Evolutionary conservation across 2,888 invertebrate genomes (phyloP), one percentile per base, ranked within the genome.

Genomic region (Baccha elongata): DNA sequence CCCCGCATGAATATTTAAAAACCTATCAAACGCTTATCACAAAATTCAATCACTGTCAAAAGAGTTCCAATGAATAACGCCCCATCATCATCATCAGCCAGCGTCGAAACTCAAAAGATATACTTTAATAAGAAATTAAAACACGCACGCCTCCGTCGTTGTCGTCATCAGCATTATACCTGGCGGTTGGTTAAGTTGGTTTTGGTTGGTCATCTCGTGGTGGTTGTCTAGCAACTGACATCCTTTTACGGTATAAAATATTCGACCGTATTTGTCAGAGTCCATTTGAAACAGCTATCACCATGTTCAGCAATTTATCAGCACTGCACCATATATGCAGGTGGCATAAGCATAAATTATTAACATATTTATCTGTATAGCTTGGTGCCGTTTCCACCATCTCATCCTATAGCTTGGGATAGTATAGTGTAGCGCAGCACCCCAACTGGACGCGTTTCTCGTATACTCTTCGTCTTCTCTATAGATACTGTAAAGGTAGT

Each of bases 271-370:
- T 85, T 85, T 85, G 85, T 85, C 85, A 85, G 83, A 85, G 84
- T 79, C 85, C 83, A 85, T 85, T 85, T 85, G 72, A 74, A 85
- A 85, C 83, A 80, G 84, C 85, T 85, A 85, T 85, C 85, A 85
- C 85, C 85, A 85, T 85, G 81, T 84, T 84, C 76, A 85, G 83
- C 84, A 85, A 85, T 85, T 85, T 85, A 85, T 85, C 85, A 85
- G 79, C 75, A 68, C 79, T 72, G 81, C 74, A 84, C 85, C 85
- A 84, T 85, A 84, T 85, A 85, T 75, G 85, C 85, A 85, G 85
- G 85, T 85, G 85, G 85, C 83, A 85, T 67, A 85, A 80, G 85
- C 81, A 85, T 85, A 85, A 85, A 85, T 85, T 84, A 85, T 79
- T 83, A 80, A 81, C 78, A 84, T 84, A 84, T 84, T 84, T 84